Base-by-base conservation (phyloP, 2,113 vertebrate genomes). In the Scalopus aquaticus region DNA sequence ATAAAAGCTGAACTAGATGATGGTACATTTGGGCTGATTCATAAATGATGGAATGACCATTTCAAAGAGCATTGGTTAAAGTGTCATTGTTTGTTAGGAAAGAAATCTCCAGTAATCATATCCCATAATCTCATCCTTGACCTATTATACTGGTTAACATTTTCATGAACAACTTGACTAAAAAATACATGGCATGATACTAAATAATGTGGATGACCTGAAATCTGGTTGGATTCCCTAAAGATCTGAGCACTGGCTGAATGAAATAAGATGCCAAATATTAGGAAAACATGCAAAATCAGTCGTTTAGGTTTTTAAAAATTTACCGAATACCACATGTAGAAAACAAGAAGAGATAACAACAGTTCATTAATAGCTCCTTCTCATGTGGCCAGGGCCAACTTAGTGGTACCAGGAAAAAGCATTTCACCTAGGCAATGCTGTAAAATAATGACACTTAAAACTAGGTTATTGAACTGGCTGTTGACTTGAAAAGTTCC, bases 41-140 rank as follows among this genome's bases (percentile, higher is more conserved):
- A 39, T 82, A 78, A 82, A 67, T 10, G 3, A 90, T n/a, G 37
- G n/a, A 86, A 90, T 32, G 37, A 58, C 11, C 46, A 54, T 67
- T 95, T 87, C 65, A 56, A 92, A 89, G 56, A 73, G 28, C 44
- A n/a, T 5, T 73, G 13, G 67, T 65, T 78, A 77, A 94, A 77
- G 30, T 44, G 30, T n/a, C 60, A 86, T 69, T 76, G 51, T 73
- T 58, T 91, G 51, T 67, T 65, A 19, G 82, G 13, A 78, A 72
- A 78, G 26, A 81, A 37, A 58, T 73, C 9, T 73, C 24, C 70
- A 78, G 44, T 72, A 28, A 93, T 78, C 64, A 60, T 64, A 44
- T 62, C 24, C 39, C 37, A 93, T 54, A 87, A 92, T 17, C 17
- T 28, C 22, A 86, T 64, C 56, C 32, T 70, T 80, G 58, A 85